Base-by-base conservation (phyloP, 2,113 vertebrate genomes). In the Poecilia latipinna region DNA sequence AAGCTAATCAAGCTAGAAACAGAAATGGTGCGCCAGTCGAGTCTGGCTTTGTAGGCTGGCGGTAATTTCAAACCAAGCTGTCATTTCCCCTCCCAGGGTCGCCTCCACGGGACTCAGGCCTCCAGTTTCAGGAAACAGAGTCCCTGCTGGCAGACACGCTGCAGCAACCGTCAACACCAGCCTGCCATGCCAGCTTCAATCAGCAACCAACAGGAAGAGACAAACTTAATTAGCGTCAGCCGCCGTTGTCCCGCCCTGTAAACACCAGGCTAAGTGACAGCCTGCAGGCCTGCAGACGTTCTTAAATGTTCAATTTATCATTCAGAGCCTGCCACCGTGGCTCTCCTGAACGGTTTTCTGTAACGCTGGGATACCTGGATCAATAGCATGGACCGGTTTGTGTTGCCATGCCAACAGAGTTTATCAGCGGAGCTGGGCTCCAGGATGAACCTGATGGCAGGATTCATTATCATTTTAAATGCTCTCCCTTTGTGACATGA, bases 41-140 rank as follows among this genome's bases (percentile, higher is more conserved):
- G 76, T 74, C 57, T 70, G 72, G 90, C 81, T 81, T 10, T 72
- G 54, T 70, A 54, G 48, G 32, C 67, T 48, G 63, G 89, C 91
- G 92, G 89, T 85, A 75, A 75, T 92, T 90, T 89, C 85, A 86
- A 92, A 89, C 85, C 87, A 83, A 87, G 68, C 74, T 92, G 93
- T 92, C 88, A 89, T 88, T 90, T 93, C 90, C 89, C 29, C 89
- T 85, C 86, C 73, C 62, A 75, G 67, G 80, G 63, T 77, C 68
- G 67, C 78, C 85, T 85, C 84, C 82, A 63, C 79, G 86, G 85
- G 84, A 72, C 82, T 72, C 33, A n/a, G 74, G 90, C 85, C 77
- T 94, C 86, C 73, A 79, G 87, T 94, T 94, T 91, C 93, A 93
- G 93, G 93, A 93, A 94, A 92, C 83, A 17, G 74, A n/a, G 82